Evolutionary conservation across 2,113 vertebrate genomes (phyloP), one percentile per base, ranked within the genome.

Genomic region (Tetrao urogallus): DNA sequence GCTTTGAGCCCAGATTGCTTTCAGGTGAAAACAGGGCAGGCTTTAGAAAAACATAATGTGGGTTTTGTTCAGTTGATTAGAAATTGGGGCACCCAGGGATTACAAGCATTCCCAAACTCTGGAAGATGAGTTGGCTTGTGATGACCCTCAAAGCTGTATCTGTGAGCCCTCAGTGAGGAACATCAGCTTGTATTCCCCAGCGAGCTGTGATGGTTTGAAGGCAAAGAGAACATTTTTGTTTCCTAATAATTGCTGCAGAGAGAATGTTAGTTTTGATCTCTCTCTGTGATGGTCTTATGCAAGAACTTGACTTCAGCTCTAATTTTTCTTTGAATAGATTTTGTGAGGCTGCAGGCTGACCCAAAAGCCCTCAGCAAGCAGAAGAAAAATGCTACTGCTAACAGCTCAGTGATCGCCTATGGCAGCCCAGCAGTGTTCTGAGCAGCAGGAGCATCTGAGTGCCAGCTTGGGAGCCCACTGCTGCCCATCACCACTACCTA

Each of bases 321-420:
- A 21, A 61, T 94, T 92, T 94, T 88, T 12, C 32, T 83, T 73
- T 76, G 36, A 79, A 88, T 93, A 89, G 73, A 89, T 72, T 86
- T 78, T 84, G 58, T 57, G 82, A 85, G 75, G 75, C 87, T 92
- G 54, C 45, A 87, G 90, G 66, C 84, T 92, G 86, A 95, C 94
- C 90, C 66, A 54, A 92, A 72, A 89, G 83, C 84, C 83, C 86
- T 86, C 87, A 90, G 91, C 79, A 81, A 67, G 86, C 69, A 91
- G 79, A 94, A 94, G 87, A 94, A 88, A 94, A 91, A 94, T 65
- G 91, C 27, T 40, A 5, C 52, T 91, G 95, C 94, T 91, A 95
- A 88, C 47, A 95, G 82, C 85, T 91, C 85, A 36, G 82, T 50
- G 71, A 82, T n/a, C 85, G 82, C 79, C 87, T 89, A 82, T 3